Percentiles rank a stretch among this genome's conserved stretches.
phyloP scores from a whole-genome alignment of 2,888 invertebrate genomes.

The Meganola albula region DNA sequence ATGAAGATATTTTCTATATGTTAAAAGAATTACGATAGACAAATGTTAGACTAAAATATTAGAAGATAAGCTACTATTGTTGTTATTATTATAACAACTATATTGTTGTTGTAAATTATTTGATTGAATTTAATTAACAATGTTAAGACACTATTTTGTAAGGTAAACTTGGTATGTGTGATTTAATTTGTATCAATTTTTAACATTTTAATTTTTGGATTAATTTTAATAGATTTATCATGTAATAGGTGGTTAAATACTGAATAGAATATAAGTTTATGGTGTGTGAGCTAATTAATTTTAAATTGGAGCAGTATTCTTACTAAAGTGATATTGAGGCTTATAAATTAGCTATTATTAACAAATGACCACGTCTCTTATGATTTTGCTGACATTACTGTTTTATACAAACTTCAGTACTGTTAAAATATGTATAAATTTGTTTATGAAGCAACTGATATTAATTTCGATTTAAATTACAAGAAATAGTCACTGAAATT shows the following conservation, averaged over 20 bases:
- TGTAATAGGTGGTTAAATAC: conserved; percentile 34
- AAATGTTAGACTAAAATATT: conserved; percentile 49
- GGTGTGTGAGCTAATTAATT: conserved; percentile 42
- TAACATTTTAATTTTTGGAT: conserved; percentile 46
- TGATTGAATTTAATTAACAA: conserved; percentile 64
- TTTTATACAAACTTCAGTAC: background rate
- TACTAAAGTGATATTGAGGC: conserved; percentile 63
- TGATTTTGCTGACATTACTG: conserved; percentile 21
- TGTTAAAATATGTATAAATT: conserved; percentile 20
- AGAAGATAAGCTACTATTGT: conserved; percentile 54
- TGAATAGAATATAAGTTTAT: conserved; percentile 39
- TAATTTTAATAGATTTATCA: conserved; percentile 39
- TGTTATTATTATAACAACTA: conserved; percentile 64
- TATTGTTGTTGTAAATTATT: conserved; percentile 70
- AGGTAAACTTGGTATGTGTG: conserved; percentile 55
- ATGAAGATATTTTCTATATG: conserved; percentile 56
- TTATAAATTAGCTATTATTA: conserved; percentile 45
- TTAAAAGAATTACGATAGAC: conserved; percentile 58
- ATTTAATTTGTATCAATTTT: conserved; percentile 55
- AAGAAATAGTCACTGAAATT: conserved; percentile 38
- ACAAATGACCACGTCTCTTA: conserved; percentile 28
- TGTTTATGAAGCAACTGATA: conserved; percentile 34
- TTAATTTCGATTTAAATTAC: no score
- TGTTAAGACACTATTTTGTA: conserved; percentile 52
- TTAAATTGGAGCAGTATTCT: conserved; percentile 54